Evolutionary conservation across 2,888 invertebrate species (phyloP), one percentile per base, ranked within the genome.

Genomic region (Trissolcus japonicus): DNA sequence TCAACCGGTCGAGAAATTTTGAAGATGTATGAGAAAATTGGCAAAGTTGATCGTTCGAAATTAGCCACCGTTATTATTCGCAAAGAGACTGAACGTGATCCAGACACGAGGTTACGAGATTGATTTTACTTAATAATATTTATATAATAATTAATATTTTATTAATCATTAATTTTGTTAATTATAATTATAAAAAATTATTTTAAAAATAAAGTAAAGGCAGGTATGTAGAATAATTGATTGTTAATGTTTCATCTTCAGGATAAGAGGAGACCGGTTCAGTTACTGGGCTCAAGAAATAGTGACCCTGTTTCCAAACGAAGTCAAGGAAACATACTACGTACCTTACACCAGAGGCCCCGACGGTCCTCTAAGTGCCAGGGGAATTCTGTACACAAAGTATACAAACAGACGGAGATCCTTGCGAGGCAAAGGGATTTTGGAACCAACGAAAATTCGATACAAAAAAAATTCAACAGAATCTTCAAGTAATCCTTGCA

Each of bases 281-380:
- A 78, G 66, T 62, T 78, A 78, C 16, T 78, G 78, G 78, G 74
- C 78, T 14, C 78, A 78, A 40, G 78, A 78, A 55, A 78, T 78
- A 51, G 78, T 74, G n/a, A 78, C 78, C 4, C 59, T 78, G 46
- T 74, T 78, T 46, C 78, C 74, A 1, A 78, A 78, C 29, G 78
- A 78, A 57, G 13, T 74, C 7, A 78, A 61, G 62, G 78, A 78
- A 66, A 78, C 78, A 0, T 78, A 78, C 75, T 78, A 75, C 21
- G 75, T 78, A 54, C 74, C 78, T 35, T 78, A 78, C 19, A 55
- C 67, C 0, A 61, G 78, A 59, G 78, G 78, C 16, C 78, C 78
- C 2, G 78, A 78, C 29, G 78, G 78, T 67, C 74, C 78, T 57
- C 11, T 71, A 17, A 78, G 78, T 50, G 78, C 74, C 0, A 51